Evolutionary conservation across 92 coral and sea anemone species (phyloP).

Genomic region (Metridium senile): DNA sequence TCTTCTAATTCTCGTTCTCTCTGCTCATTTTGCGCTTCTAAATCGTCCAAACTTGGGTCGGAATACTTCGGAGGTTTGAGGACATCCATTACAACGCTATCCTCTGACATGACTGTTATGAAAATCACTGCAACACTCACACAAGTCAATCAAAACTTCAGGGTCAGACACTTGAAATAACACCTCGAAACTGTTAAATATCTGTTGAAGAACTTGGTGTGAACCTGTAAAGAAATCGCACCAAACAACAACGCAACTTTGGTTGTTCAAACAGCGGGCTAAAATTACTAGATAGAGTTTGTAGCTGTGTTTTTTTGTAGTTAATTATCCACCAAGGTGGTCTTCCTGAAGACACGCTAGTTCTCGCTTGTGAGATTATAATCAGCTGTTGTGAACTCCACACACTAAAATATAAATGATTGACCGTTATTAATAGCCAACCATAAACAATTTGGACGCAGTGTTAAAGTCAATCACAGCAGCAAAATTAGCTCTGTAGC

Average conservation of each 20-base stretch:
- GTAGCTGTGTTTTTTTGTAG: too few species aligned
- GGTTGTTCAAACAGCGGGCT: neutral
- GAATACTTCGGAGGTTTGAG: slow-evolving; percentile 29
- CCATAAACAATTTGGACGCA: too few species aligned
- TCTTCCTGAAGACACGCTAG: slow-evolving; percentile 6
- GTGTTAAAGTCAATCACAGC: too few species aligned
- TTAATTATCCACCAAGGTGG: too few species aligned
- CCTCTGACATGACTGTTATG: slow-evolving; percentile 24
- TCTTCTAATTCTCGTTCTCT: slow-evolving; percentile 91
- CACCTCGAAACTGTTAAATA: slow-evolving; percentile 5
- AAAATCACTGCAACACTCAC: too few species aligned
- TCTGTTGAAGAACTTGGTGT: slow-evolving; percentile 15
- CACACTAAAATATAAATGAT: slow-evolving; percentile 21
- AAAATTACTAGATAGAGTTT: neutral
- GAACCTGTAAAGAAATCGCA: too few species aligned
- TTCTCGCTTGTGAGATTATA: slow-evolving; percentile 14
- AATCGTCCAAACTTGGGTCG: slow-evolving; percentile 47
- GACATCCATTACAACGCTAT: slow-evolving; percentile 17
- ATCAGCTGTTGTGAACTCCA: slow-evolving; percentile 29
- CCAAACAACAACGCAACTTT: neutral
- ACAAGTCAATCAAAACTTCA: slow-evolving; percentile 8
- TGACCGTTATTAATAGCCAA: too few species aligned
- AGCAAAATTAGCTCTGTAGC: too few species aligned
- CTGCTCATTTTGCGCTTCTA: slow-evolving; percentile 78
- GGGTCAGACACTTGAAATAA: neutral